Conservation (phyloP, 2,888 invertebrate genomes). For the Ophion costatus region DNA sequence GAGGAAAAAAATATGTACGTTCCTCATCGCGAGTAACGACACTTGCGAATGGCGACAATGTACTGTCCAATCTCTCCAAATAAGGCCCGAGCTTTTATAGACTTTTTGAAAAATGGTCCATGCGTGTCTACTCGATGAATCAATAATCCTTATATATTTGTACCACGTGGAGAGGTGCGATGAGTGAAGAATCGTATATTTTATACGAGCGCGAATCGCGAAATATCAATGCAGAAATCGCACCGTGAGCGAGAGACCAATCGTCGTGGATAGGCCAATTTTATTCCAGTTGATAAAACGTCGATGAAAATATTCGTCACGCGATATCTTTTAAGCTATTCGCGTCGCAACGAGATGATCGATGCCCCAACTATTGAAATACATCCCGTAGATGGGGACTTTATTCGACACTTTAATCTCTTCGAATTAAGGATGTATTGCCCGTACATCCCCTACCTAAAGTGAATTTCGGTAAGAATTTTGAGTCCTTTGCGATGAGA, state of each 20-base stretch:
- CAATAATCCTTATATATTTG: background rate
- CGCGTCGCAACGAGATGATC: constrained; percentile 15
- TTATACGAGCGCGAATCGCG: background rate
- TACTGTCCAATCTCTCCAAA: constrained; percentile 23
- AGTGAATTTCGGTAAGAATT: too few species aligned
- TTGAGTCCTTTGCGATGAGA: too few species aligned
- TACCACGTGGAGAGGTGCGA: constrained; percentile 4
- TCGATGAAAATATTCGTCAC: constrained; percentile 65
- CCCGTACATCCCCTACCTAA: too few species aligned
- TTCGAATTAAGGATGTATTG: too few species aligned
- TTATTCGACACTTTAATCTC: background rate
- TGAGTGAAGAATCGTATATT: constrained; percentile 25
- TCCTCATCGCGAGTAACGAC: constrained; percentile 40
- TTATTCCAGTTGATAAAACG: constrained; percentile 62
- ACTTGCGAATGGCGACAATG: constrained; percentile 16
- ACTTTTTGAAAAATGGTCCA: background rate
- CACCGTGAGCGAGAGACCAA: constrained; percentile 33
- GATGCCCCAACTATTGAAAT: background rate
- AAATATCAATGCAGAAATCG: background rate
- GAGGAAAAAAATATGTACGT: constrained; percentile 27
- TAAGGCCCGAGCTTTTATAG: constrained; percentile 44
- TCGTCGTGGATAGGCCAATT: constrained; percentile 55
- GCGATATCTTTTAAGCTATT: constrained; percentile 55
- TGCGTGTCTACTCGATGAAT: background rate
- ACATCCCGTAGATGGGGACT: background rate